Percentiles rank a stretch among this genome's conserved stretches.
These are phyloP conservation scores for Hypena proboscidalis DNA, from an alignment of 2,888 invertebrate genomes.

Conservation along the genomic window DNA sequence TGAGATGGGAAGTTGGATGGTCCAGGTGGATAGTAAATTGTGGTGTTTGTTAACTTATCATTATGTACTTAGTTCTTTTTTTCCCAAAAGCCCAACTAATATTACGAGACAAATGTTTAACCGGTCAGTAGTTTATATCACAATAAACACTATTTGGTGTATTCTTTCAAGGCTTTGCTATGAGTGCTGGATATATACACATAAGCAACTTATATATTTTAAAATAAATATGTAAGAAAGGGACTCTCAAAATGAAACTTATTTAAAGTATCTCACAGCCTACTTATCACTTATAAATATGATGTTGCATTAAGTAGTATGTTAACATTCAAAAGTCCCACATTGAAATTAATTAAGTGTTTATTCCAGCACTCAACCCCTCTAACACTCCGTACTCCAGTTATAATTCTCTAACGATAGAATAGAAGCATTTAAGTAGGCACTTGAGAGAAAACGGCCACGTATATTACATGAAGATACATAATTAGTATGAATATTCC, in stretches of 20 bases:
- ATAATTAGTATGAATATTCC: no score
- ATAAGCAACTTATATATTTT: conserved; percentile 5
- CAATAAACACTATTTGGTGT: conserved; percentile 63
- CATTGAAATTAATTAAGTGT: conserved; percentile 8
- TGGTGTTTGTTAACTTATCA: conserved; percentile 23
- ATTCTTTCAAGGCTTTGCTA: conserved; percentile 54
- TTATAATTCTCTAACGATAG: conserved; percentile 48
- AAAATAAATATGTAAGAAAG: conserved; percentile 2
- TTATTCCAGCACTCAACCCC: conserved; percentile 36
- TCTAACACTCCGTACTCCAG: conserved; percentile 40
- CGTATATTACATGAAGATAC: conserved; percentile 28
- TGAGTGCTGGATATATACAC: conserved; percentile 39
- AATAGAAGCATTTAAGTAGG: conserved; percentile 56
- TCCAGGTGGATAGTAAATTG: conserved; percentile 19
- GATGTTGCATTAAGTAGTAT: conserved; percentile 35
- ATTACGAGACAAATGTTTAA: conserved; percentile 36
- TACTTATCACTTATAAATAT: conserved; percentile 35
- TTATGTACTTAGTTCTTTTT: conserved; percentile 24
- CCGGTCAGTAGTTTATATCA: conserved; percentile 48
- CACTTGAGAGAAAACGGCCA: conserved; percentile 56
- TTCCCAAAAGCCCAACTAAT: conserved; percentile 35
- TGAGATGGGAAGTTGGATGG: background rate
- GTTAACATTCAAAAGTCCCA: conserved; percentile 24
- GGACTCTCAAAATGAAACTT: conserved; percentile 18
- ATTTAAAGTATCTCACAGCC: conserved; percentile 40